Conservation (phyloP, 1,140 invertebrate species). For the Bombus haemorrhoidalis region DNA sequence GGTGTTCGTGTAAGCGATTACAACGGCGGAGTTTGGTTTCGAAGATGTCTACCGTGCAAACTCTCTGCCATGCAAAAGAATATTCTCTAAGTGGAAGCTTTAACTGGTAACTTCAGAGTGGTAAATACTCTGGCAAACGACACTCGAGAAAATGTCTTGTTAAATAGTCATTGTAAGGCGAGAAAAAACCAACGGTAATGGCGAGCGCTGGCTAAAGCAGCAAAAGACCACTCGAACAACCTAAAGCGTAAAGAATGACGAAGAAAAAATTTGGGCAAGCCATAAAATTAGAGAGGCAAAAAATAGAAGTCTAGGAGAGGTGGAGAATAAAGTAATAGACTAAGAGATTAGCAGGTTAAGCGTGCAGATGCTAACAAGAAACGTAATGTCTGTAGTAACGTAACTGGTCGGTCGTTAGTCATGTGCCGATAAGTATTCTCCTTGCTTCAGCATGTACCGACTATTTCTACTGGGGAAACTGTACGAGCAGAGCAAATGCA, state of each 20-base stretch:
- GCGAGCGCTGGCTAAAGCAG: too few relatives aligned
- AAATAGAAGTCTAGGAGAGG: neutral
- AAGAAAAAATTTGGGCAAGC: neutral
- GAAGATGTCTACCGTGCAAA: neutral
- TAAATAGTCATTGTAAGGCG: slow-evolving; percentile 40
- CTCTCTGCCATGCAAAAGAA: neutral
- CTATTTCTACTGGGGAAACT: neutral
- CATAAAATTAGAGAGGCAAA: too few relatives aligned
- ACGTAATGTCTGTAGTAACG: slow-evolving; percentile 38
- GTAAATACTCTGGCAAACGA: neutral
- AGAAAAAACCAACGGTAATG: neutral
- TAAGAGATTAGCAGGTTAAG: slow-evolving; percentile 54
- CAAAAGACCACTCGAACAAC: too few relatives aligned
- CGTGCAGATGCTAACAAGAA: slow-evolving; percentile 63
- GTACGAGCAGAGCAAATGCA: slow-evolving; percentile 33
- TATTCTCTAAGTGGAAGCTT: slow-evolving; percentile 52
- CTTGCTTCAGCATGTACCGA: neutral
- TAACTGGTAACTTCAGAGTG: slow-evolving; percentile 29
- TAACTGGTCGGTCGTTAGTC: slow-evolving; percentile 41
- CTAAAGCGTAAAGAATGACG: neutral
- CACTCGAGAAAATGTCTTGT: slow-evolving; percentile 56
- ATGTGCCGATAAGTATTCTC: neutral
- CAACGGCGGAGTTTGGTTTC: neutral
- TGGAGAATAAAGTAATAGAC: slow-evolving; percentile 9
- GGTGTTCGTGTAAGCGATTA: neutral